A percentile compares a stretch with the other conserved stretches of the same genome.
Evolutionary conservation across 2,113 vertebrate genomes (phyloP).

Genomic region (Triplophysa dalaica): DNA sequence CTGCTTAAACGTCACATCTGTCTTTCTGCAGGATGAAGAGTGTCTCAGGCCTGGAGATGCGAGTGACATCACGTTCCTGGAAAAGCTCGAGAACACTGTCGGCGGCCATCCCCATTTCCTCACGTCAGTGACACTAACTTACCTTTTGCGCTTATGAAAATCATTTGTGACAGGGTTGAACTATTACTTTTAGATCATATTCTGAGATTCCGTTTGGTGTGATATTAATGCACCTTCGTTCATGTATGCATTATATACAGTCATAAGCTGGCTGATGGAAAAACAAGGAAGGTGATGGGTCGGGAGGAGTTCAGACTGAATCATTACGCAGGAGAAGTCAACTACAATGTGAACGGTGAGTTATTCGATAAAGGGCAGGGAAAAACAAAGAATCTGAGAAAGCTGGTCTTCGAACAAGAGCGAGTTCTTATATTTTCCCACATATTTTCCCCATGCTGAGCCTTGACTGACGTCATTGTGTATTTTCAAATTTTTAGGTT

Average conservation of each 20-base stretch:
- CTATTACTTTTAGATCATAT: neutral
- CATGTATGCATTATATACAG: constrained; percentile 62
- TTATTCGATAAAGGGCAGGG: constrained; percentile 4
- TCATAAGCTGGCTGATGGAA: constrained; percentile 95
- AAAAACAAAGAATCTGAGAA: neutral
- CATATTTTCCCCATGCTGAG: constrained; percentile 7
- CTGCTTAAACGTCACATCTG: neutral
- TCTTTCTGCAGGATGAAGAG: constrained; percentile 85
- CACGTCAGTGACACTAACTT: constrained; percentile 81
- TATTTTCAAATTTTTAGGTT: constrained; percentile 76
- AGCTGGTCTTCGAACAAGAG: neutral
- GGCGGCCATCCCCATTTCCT: constrained; percentile 93
- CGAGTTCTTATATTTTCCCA: constrained; percentile 2
- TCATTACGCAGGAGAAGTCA: constrained; percentile 96
- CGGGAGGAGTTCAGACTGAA: constrained; percentile 91
- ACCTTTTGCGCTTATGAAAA: neutral
- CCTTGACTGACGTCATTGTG: constrained; percentile 33
- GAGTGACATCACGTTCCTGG: constrained; percentile 91
- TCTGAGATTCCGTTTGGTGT: neutral
- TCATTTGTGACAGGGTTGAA: neutral
- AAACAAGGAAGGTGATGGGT: constrained; percentile 89
- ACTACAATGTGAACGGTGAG: constrained; percentile 90
- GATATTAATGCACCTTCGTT: neutral
- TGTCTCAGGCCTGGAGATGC: constrained; percentile 94
- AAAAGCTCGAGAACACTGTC: constrained; percentile 90